Evolutionary conservation across 2,888 invertebrate species (phyloP).

Genomic region (Melinopterus prodromus): DNA sequence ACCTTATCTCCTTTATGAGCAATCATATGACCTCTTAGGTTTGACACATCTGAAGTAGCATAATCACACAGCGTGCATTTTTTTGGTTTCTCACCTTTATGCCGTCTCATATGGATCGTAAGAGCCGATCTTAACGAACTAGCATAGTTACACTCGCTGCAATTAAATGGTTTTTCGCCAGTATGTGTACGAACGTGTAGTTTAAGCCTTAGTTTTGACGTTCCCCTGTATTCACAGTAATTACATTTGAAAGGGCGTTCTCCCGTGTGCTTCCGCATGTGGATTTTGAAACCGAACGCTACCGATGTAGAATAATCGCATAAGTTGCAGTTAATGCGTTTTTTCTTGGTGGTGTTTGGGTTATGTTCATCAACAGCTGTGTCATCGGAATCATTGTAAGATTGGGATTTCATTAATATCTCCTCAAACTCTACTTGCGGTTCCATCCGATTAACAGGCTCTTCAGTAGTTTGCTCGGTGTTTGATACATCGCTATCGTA

Average conservation of each 20-base stretch:
- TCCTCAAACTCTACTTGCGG: no score
- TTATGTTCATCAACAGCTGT: no score
- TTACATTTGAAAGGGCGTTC: not conserved
- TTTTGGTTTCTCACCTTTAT: not conserved
- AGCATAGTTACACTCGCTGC: not conserved
- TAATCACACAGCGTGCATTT: not conserved
- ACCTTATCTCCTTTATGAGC: not conserved
- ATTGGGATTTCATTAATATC: no score
- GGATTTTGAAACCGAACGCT: no score
- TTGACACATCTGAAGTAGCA: not conserved
- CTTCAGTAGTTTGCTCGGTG: no score
- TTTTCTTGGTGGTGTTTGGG: no score
- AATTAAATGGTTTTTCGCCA: not conserved
- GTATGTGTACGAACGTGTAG: not conserved
- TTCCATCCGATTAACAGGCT: no score
- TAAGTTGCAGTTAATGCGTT: no score
- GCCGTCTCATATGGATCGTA: not conserved
- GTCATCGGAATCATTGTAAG: no score
- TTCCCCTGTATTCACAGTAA: not conserved
- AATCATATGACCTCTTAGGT: not conserved
- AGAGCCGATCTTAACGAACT: not conserved
- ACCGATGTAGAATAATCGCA: no score
- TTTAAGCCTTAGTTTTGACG: not conserved
- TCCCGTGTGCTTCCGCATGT: not conserved
- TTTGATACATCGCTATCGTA: no score